Evolutionary conservation across 2,888 invertebrate species (phyloP).

Genomic region (Holacanthella duospinosa): DNA sequence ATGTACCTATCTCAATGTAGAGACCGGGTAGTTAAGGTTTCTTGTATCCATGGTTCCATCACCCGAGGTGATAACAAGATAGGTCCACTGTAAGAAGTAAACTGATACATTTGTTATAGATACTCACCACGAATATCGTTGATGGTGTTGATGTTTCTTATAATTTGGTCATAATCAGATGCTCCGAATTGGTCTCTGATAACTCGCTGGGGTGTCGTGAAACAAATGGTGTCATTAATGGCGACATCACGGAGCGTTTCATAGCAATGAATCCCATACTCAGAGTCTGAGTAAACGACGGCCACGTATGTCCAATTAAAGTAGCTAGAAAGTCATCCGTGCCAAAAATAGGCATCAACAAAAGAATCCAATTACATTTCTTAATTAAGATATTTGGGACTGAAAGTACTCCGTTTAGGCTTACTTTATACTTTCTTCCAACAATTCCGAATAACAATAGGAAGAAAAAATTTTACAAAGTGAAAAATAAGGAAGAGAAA

Average conservation of each 20-base stretch:
- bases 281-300: slow-evolving; percentile 49
- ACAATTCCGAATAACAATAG: too few species aligned
- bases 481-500: too few species aligned
- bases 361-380: neutral
- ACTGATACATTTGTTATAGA: too few species aligned
- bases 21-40: too few species aligned
- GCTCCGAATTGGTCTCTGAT: slow-evolving; percentile 43
- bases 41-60: too few species aligned
- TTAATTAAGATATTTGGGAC: neutral
- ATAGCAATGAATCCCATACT: slow-evolving; percentile 48
- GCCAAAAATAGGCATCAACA: slow-evolving; percentile 3
- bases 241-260: slow-evolving; percentile 44
- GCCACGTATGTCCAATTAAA: slow-evolving; percentile 47
- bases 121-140: slow-evolving; percentile 45
- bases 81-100: too few species aligned
- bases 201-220: slow-evolving; percentile 45
- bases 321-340: slow-evolving; percentile 25
- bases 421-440: too few species aligned
- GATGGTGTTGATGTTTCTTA: slow-evolving; percentile 42
- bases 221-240: slow-evolving; percentile 46
- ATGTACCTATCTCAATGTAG: too few species aligned
- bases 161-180: slow-evolving; percentile 44
- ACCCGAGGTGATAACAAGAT: too few species aligned
- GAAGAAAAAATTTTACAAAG: too few species aligned
- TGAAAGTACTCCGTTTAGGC: neutral